These are phyloP conservation scores for Phoenicopterus ruber DNA, from an alignment of 2,113 vertebrate genomes.

Conservation along the genomic window DNA sequence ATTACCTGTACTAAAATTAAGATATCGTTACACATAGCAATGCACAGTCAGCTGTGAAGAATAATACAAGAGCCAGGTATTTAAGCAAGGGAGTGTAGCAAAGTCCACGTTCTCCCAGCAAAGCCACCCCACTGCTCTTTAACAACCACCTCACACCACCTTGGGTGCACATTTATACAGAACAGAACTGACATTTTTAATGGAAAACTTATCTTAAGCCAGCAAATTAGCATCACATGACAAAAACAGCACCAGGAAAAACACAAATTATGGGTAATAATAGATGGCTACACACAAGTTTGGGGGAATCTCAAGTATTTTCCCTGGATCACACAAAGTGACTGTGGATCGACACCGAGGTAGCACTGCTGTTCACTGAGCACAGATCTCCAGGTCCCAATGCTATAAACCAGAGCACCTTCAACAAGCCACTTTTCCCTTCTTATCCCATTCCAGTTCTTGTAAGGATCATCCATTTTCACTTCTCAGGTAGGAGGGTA, in stretches of 20 bases:
- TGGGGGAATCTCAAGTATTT: background rate
- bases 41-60: background rate
- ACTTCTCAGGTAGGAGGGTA: background rate
- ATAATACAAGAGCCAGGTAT: background rate
- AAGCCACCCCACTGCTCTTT: background rate
- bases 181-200: background rate
- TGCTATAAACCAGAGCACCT: background rate
- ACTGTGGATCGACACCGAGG: background rate
- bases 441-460: background rate
- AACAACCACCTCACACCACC: background rate
- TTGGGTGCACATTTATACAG: background rate
- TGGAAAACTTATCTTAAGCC: background rate
- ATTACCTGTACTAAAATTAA: background rate
- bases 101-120: background rate
- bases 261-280: background rate
- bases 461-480: background rate
- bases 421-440: background rate
- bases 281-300: background rate
- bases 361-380: background rate
- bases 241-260: background rate
- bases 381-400: background rate
- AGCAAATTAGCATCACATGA: background rate
- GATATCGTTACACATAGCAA: background rate
- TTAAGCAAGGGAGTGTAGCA: background rate
- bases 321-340: background rate